Base-by-base conservation (phyloP, 2,113 vertebrate species). In the Scomber japonicus region DNA sequence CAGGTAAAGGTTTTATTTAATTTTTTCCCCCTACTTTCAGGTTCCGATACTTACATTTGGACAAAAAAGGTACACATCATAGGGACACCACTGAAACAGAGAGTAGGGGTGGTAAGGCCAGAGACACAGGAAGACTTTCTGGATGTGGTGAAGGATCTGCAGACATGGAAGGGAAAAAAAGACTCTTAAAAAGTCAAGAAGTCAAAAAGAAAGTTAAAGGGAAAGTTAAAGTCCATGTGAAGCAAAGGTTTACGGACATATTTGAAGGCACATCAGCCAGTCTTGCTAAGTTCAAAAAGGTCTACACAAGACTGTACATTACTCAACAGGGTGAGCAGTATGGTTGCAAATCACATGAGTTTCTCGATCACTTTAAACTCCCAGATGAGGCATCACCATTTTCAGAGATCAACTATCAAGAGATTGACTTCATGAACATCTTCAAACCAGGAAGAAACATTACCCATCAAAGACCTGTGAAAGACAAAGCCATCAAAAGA, bases 221-320 rank as follows among this genome's bases (percentile, higher is more conserved):
- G 12, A 78, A 24, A 1, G 66, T 70, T 31, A 78, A 78, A 78
- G 66, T n/a, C 0, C 49, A 0, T 55, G 35, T 70, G n/a, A 44
- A 2, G 66, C 50, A 70, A 11, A 70, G 0, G 50, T 55, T 3
- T 35, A 48, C 66, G 7, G 63, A 24, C 49, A 78, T 62, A 55
- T 21, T 35, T 6, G 66, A 78, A 11, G 75, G 66, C 1, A 63
- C 40, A 3, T 78, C 66, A 0, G 24, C 45, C 40, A 40, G 0
- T 63, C 49, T 4, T 0, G 35, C 56, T n/a, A 44, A 8, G 54
- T 0, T 64, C 4, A 0, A 56, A 10, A 35, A 56, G 2, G 0
- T 78, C 51, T 64, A 49, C 67, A 78, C 76, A 48, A 78, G 46
- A 1, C 76, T 78, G n/a, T 63, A 31, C 67, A 14, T 78, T n/a